Evolutionary conservation across 2,797 vertebrate genomes (phyloP).

Genomic region (Tenualosa ilisha): DNA sequence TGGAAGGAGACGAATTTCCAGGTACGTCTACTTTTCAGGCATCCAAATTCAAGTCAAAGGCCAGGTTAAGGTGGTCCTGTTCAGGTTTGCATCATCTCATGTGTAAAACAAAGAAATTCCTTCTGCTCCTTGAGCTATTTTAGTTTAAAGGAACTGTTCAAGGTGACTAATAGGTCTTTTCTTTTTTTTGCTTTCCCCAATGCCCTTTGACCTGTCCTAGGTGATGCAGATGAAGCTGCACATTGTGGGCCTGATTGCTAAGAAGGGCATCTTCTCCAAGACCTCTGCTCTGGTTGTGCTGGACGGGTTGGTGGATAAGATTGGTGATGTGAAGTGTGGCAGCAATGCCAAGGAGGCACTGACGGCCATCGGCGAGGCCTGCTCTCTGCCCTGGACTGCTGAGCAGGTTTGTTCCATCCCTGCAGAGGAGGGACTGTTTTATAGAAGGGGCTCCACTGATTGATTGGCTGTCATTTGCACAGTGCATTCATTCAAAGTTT

Average conservation of each 20-base stretch:
- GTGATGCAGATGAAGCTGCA: conserved; percentile 98
- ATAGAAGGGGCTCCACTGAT: neutral
- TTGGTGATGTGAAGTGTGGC: conserved; percentile 95
- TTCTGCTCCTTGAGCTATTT: too few relatives aligned
- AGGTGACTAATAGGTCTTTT: neutral
- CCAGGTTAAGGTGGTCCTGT: neutral
- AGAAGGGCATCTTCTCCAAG: conserved; percentile 93
- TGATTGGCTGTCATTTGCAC: neutral
- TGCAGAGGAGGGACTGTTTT: neutral
- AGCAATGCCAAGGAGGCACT: conserved; percentile 91
- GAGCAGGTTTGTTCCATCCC: conserved; percentile 82
- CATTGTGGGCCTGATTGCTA: conserved; percentile 87
- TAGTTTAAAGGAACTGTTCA: too few relatives aligned
- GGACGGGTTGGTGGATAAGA: conserved; percentile 94
- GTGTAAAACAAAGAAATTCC: too few relatives aligned
- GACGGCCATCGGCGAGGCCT: conserved; percentile 89
- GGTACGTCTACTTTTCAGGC: conserved; percentile 64
- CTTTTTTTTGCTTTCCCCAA: neutral
- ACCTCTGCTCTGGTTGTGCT: conserved; percentile 89
- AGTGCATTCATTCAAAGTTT: too few relatives aligned
- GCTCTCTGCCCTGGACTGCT: conserved; percentile 92
- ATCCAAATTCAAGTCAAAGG: neutral
- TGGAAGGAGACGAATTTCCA: conserved; percentile 99
- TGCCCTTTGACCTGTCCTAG: conserved; percentile 61
- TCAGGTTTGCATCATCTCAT: neutral